Base-by-base conservation (phyloP, 2,888 invertebrate species). In the Lottia gigantea region DNA sequence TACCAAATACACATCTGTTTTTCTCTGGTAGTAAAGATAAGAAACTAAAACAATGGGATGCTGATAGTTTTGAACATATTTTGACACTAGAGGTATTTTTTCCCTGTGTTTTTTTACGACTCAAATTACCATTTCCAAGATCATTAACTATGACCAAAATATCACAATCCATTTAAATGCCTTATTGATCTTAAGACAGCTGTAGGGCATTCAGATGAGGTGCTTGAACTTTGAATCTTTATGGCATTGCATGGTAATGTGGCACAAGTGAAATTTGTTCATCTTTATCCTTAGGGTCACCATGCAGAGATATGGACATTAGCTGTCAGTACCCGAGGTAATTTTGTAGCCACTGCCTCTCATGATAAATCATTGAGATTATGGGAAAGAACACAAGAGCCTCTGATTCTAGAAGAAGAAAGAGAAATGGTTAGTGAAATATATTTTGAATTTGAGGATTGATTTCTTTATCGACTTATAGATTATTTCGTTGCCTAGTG, bases 31-130 rank as follows among this genome's bases (percentile, higher is more conserved):
- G 96, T 0, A 97, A 95, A 87, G 98, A 99, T 88, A 96, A 96
- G 0, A 94, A 93, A 86, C 91, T 99, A 2, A 98, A 97, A 88
- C 94, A 98, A 86, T 99, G 99, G 98, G 98, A 99, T 89, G 97
- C 93, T 0, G 97, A 97, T 88, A 93, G 91, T 64, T 98, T 94
- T 85, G 92, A 95, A 76, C 94, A 95, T 89, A 95, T 99, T 74
- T 91, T 78, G 7, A 88, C 87, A 3, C 76, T 88, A n/a, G 78
- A 94, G 90, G 95, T 95, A 88, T 90, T 90, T 89, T n/a, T n/a
- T n/a, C n/a, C n/a, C n/a, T n/a, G n/a, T 16, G 19, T 23, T 45
- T 23, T 4, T 40, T 40, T 40, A 11, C 40, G 40, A 11, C 40
- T 40, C 8, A 11, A 8, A 8, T n/a, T n/a, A n/a, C n/a, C n/a